Base-by-base conservation (phyloP, 2,797 vertebrate species). In the Allobates femoralis region DNA sequence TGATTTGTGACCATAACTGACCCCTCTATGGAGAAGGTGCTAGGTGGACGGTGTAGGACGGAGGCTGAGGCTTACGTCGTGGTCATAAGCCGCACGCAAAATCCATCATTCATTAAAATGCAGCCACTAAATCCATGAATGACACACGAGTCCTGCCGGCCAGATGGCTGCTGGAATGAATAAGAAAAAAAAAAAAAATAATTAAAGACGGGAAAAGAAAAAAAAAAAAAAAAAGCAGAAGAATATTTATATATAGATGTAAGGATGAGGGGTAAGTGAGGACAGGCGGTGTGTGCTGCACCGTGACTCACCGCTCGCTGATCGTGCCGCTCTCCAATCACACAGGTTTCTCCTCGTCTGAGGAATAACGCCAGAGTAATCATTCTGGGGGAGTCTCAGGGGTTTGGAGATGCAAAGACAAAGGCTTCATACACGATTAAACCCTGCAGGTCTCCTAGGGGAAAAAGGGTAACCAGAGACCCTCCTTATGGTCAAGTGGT, bases 311-410 rank as follows among this genome's bases (percentile, higher is more conserved):
- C 71, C 81, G 62, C 26, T 2, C 21, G 73, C 81, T 53, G 14
- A 26, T 80, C 81, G 30, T 73, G 79, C 76, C 56, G 16, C 64
- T 46, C 58, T 30, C 41, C 64, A 16, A 0, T 80, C 81, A 80
- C 55, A 80, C 76, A 84, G 82, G 30, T 80, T 80, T 73, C 26
- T 11, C 55, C 76, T 80, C 81, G 83, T 87, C 71, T 87, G 66
- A 79, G 83, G 86, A 83, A 87, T 76, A 69, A 83, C 67, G 26
- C 50, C 58, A 30, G 69, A 66, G 66, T 86, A 77, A 83, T 82
- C 34, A 78, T 87, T 77, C 28, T 66, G 53, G 37, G 55, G 53
- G 81, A 62, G 53, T 34, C 74, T 69, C 85, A 50, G 62, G 60
- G 32, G 79, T 55, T 41, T 79, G 76, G 76, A 11, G 64, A 58